phyloP scores from a whole-genome alignment of 35 echinoderm and acorn worm species.

The Hemicentrotus pulcherrimus region DNA sequence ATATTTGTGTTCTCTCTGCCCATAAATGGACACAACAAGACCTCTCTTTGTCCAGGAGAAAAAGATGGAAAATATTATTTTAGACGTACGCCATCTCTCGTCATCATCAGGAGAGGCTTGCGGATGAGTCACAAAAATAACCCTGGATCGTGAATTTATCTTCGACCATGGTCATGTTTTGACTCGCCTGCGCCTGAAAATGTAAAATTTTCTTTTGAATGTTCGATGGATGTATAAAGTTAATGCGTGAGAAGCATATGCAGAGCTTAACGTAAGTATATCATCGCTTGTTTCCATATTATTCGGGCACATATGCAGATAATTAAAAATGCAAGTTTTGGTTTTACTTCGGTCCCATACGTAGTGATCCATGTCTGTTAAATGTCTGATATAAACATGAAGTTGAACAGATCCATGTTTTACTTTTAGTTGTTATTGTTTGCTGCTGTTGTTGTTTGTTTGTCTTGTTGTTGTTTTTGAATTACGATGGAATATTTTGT shows the following conservation, averaged over 20 bases:
- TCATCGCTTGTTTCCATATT: background rate
- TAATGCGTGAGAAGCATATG: background rate
- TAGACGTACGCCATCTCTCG: conserved; percentile 18
- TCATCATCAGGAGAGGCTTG: background rate
- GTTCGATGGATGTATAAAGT: background rate
- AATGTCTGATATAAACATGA: background rate
- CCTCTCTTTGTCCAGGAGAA: background rate
- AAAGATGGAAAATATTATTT: background rate
- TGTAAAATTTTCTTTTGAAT: background rate
- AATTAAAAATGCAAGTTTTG: conserved; percentile 28
- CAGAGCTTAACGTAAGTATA: background rate
- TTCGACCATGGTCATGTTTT: conserved; percentile 22
- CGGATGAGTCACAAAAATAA: conserved; percentile 28
- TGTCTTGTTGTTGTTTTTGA: background rate
- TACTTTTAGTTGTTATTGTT: background rate
- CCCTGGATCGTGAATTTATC: background rate
- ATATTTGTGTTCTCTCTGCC: background rate
- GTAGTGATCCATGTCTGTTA: background rate
- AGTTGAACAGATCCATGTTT: background rate
- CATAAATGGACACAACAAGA: background rate
- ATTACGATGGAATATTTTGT: background rate
- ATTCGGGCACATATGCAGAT: background rate
- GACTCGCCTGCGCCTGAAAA: background rate
- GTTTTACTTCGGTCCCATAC: background rate
- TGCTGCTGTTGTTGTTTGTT: background rate